Percentiles rank a stretch among this genome's conserved stretches.
These are phyloP conservation scores for Atherix ibis DNA, from an alignment of 2,888 invertebrate species.

Conservation along the genomic window DNA sequence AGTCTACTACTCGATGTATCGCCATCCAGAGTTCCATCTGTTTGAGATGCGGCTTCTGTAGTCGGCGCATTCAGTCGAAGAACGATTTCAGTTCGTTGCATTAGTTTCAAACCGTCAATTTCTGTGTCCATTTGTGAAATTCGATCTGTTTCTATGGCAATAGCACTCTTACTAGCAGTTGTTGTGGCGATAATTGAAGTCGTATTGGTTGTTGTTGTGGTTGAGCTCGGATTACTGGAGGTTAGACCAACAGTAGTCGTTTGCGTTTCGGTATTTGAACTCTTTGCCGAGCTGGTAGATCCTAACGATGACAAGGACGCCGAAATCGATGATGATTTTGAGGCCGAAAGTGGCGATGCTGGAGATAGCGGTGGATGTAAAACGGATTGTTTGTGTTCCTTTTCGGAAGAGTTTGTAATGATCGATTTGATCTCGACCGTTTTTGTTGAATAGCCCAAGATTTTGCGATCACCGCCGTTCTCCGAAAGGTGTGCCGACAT, in stretches of 20 bases:
- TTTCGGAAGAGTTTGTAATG: conserved; percentile 12
- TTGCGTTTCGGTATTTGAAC: conserved; percentile 7
- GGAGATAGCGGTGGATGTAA: conserved; percentile 5
- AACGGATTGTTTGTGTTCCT: conserved; percentile 6
- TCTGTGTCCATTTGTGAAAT: conserved; percentile 18
- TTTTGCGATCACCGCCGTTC: conserved; percentile 13
- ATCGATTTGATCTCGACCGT: conserved; percentile 10
- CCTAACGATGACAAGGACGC: not conserved
- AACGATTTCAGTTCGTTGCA: conserved; percentile 47
- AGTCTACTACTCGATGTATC: conserved; percentile 19
- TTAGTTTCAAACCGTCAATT: conserved; percentile 35
- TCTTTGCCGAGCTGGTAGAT: conserved; percentile 4
- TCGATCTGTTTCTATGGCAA: conserved; percentile 8
- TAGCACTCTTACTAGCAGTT: not conserved
- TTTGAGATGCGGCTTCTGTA: conserved; percentile 44
- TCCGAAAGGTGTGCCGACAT: conserved; percentile 31
- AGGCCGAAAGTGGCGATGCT: not conserved
- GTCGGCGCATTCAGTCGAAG: conserved; percentile 44
- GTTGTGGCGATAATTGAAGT: not conserved
- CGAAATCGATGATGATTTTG: conserved; percentile 1
- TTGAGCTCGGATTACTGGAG: conserved; percentile 8
- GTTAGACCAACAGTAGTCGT: conserved; percentile 13
- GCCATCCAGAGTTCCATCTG: conserved; percentile 32
- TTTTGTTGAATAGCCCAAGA: conserved; percentile 13
- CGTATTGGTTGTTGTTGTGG: not conserved